Evolutionary conservation across 2,888 invertebrate genomes (phyloP), one percentile per base, ranked within the genome.

Genomic region (Agelastica alni): DNA sequence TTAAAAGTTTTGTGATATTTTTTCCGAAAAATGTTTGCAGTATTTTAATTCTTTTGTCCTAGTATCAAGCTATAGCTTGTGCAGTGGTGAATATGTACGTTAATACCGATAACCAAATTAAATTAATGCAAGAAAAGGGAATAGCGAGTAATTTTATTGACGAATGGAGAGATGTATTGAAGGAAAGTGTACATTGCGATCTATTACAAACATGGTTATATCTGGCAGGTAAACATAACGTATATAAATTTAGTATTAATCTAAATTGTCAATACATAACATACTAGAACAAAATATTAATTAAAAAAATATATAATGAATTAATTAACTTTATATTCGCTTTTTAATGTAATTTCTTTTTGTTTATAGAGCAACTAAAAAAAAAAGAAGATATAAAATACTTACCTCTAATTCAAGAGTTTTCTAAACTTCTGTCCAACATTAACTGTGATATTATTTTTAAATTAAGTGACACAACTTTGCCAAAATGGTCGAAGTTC

Each of bases 131-230:
- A 49, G 62, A 69, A 46, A 64, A 75, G 14, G 64, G 58, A 62
- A 76, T 77, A 1, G 18, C 66, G 32, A 72, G 69, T 48, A 75
- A 74, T 61, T 81, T 85, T 42, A 69, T 80, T 17, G 79, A 81
- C 46, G 93, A 93, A 77, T 93, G 93, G 93, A 75, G 78, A 43
- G 87, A 89, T 73, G 81, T 93, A 48, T 90, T 93, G 77, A 81
- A 83, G 54, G 83, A 84, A 45, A 85, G 85, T 62, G 77, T 87
- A 30, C 81, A 82, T 67, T 66, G 67, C 43, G 78, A 79, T 58
- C 65, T 87, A 10, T 72, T 83, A 36, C 75, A 78, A 36, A 66
- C 83, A 13, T 85, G 83, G 80, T 70, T 81, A 43, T 72, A 72
- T 55, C 67, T 80, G 63, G 72, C 73, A 66, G 74, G 79, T 80